Evolutionary conservation across 2,888 invertebrate species (phyloP).

Genomic region (Autographa gamma): DNA sequence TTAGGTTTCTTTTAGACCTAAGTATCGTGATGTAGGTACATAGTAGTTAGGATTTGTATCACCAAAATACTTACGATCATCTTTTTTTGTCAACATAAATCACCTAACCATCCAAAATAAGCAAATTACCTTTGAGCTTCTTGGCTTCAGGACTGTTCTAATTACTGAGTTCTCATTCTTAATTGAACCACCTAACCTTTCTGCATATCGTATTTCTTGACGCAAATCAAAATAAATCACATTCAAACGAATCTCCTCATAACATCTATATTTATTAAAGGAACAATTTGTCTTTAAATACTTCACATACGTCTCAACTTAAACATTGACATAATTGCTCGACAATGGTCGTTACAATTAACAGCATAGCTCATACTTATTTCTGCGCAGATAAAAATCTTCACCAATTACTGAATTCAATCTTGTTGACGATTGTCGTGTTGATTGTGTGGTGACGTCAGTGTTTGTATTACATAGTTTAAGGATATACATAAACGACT

Average conservation of each 20-base stretch:
- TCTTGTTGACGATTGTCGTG: slow-evolving; percentile 26
- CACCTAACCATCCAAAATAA: too few relatives aligned
- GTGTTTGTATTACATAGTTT: not conserved
- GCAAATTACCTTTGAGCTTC: too few relatives aligned
- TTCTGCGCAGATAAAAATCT: slow-evolving; percentile 56
- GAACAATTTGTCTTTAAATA: slow-evolving; percentile 37
- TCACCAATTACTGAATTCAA: slow-evolving; percentile 50
- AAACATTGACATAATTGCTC: slow-evolving; percentile 47
- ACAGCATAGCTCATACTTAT: slow-evolving; percentile 50
- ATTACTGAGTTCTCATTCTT: too few relatives aligned
- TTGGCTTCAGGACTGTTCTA: too few relatives aligned
- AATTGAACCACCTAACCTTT: not conserved
- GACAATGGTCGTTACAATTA: slow-evolving; percentile 53
- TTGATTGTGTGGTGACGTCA: slow-evolving; percentile 28
- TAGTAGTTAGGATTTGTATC: too few relatives aligned
- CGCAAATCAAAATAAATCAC: not conserved
- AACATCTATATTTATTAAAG: not conserved
- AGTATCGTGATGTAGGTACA: too few relatives aligned
- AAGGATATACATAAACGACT: not conserved
- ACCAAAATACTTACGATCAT: too few relatives aligned
- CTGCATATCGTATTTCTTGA: not conserved
- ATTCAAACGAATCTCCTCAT: not conserved
- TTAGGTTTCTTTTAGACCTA: too few relatives aligned
- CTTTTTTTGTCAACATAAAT: too few relatives aligned
- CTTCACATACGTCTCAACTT: slow-evolving; percentile 20